Conservation (phyloP, 2,797 vertebrate genomes). For the Anabacerthia variegaticeps region DNA sequence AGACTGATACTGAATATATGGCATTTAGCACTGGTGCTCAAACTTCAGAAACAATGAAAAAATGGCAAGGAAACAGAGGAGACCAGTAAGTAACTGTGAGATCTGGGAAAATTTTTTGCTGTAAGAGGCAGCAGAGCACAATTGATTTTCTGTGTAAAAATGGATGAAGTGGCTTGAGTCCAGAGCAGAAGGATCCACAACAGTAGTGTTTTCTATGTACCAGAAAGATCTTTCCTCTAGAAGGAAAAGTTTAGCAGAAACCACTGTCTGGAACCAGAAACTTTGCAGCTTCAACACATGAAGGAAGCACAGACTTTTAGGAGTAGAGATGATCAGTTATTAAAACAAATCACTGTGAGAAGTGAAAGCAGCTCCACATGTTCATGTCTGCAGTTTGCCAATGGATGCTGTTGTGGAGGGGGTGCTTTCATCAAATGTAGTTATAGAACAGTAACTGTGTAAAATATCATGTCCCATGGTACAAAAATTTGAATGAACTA, state of each 20-base stretch:
- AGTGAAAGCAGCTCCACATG: not conserved
- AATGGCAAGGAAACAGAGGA: not conserved
- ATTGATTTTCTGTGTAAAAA: not conserved
- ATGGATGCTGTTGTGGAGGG: not conserved
- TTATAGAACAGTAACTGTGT: not conserved
- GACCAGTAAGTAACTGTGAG: not conserved
- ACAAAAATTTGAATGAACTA: not conserved
- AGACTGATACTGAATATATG: not conserved
- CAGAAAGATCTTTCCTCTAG: not conserved
- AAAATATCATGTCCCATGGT: not conserved
- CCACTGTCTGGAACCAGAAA: not conserved
- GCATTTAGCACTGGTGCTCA: not conserved
- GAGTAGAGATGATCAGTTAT: not conserved
- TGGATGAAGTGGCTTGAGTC: not conserved
- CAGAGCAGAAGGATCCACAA: not conserved
- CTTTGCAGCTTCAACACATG: not conserved
- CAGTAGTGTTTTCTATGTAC: not conserved
- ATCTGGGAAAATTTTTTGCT: not conserved
- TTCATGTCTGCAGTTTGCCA: not conserved
- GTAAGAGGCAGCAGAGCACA: not conserved
- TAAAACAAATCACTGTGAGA: not conserved
- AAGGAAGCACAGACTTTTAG: not conserved
- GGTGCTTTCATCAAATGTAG: not conserved
- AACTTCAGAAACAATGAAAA: not conserved
- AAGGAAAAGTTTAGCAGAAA: not conserved